Evolutionary conservation across 2,113 vertebrate species (phyloP).

Genomic region (Misgurnus mizolepis): DNA sequence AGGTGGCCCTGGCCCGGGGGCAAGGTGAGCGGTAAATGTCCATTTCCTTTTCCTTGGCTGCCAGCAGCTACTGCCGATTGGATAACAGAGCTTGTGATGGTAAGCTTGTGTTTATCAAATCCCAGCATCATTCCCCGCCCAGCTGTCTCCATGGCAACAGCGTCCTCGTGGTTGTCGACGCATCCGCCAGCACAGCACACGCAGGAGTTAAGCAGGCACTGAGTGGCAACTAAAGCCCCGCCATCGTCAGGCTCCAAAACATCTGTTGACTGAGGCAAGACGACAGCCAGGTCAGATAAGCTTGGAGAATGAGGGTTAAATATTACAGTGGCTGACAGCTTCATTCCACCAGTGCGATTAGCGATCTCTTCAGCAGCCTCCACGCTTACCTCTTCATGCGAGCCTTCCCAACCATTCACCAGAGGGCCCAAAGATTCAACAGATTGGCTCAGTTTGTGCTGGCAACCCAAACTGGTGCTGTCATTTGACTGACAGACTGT

Average conservation of each 20-base stretch:
- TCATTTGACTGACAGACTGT: constrained; percentile 62
- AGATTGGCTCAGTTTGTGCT: constrained; percentile 66
- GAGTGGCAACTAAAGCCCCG: constrained; percentile 79
- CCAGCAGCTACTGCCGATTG: constrained; percentile 71
- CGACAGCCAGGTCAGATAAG: constrained; percentile 70
- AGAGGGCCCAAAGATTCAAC: constrained; percentile 62
- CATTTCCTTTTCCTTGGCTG: constrained; percentile 62
- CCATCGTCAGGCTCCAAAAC: constrained; percentile 72
- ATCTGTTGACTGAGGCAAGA: constrained; percentile 62
- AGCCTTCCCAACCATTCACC: constrained; percentile 84
- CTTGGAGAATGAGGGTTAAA: constrained; percentile 91
- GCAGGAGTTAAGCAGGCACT: constrained; percentile 91
- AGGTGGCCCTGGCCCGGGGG: constrained; percentile 55
- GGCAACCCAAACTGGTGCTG: constrained; percentile 60
- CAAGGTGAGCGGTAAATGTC: constrained; percentile 58
- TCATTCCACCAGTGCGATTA: constrained; percentile 95
- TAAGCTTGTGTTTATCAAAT: constrained; percentile 69
- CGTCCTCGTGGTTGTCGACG: constrained; percentile 80
- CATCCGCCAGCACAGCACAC: constrained; percentile 91
- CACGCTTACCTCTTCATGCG: constrained; percentile 68
- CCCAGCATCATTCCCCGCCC: constrained; percentile 64
- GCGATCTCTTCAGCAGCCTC: constrained; percentile 90
- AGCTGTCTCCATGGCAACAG: constrained; percentile 56
- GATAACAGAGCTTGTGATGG: constrained; percentile 71
- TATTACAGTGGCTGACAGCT: constrained; percentile 95